Conservation (phyloP, 1,140 invertebrate species). For the Wasmannia auropunctata region DNA sequence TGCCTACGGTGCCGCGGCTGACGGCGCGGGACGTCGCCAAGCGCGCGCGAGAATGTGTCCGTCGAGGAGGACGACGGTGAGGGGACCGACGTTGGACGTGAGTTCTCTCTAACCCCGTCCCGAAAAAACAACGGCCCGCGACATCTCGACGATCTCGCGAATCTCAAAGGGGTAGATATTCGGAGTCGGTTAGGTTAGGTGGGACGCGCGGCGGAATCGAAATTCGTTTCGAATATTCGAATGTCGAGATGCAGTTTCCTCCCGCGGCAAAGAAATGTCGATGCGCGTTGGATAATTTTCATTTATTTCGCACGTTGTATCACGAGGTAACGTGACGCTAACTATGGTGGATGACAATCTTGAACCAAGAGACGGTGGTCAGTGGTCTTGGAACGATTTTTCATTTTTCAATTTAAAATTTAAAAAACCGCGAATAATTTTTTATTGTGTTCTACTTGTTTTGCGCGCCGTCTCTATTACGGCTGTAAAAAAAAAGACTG, state of each 20-base stretch:
- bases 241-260: neutral
- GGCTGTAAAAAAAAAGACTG: too few relatives aligned
- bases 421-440: too few relatives aligned
- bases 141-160: neutral
- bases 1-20: neutral
- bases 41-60: conserved; percentile 88
- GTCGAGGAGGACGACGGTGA: conserved; percentile 88
- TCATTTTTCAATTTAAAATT: too few relatives aligned
- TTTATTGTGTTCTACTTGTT: too few relatives aligned
- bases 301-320: too few relatives aligned
- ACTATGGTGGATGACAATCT: too few relatives aligned
- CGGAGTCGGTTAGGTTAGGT: neutral
- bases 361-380: too few relatives aligned
- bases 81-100: conserved; percentile 87
- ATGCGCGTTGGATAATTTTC: too few relatives aligned
- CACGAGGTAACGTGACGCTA: too few relatives aligned
- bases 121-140: neutral
- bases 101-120: conserved; percentile 54
- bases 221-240: conserved; percentile 1
- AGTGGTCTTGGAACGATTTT: too few relatives aligned
- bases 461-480: too few relatives aligned
- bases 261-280: neutral
- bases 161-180: neutral
- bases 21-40: conserved; percentile 90
- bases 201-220: neutral